These are phyloP conservation scores for Myanophis thanlyinensis DNA, from an alignment of 2,113 vertebrate species.

Conservation along the genomic window DNA sequence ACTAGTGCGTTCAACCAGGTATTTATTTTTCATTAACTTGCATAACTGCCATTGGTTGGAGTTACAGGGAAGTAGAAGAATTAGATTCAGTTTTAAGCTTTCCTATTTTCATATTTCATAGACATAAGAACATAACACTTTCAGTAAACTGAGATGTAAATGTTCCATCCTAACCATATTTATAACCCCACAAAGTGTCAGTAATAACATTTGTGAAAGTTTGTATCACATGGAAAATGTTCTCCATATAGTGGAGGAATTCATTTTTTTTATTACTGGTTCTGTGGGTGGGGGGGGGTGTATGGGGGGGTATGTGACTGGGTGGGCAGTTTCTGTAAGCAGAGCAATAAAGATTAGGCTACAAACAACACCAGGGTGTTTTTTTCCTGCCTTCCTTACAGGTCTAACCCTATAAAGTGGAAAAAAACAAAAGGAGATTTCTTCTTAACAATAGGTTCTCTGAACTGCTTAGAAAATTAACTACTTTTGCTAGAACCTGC, in stretches of 20 bases:
- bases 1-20: conserved; percentile 92
- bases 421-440: too few relatives aligned
- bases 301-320: too few relatives aligned
- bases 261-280: too few relatives aligned
- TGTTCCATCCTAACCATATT: background rate
- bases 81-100: background rate
- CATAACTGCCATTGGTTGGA: background rate
- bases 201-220: background rate
- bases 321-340: too few relatives aligned
- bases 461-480: too few relatives aligned
- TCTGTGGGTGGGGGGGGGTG: too few relatives aligned
- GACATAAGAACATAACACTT: background rate
- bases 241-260: background rate
- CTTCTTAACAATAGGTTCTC: too few relatives aligned
- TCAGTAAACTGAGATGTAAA: background rate
- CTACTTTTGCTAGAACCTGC: too few relatives aligned
- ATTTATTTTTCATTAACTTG: background rate
- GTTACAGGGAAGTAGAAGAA: background rate
- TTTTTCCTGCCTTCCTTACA: too few relatives aligned
- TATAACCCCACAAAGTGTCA: background rate
- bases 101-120: background rate
- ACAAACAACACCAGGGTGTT: too few relatives aligned
- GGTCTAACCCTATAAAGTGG: too few relatives aligned
- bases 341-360: too few relatives aligned
- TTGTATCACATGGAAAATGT: background rate